Conservation (phyloP, 2,888 invertebrate species). For the Ischnura elegans region DNA sequence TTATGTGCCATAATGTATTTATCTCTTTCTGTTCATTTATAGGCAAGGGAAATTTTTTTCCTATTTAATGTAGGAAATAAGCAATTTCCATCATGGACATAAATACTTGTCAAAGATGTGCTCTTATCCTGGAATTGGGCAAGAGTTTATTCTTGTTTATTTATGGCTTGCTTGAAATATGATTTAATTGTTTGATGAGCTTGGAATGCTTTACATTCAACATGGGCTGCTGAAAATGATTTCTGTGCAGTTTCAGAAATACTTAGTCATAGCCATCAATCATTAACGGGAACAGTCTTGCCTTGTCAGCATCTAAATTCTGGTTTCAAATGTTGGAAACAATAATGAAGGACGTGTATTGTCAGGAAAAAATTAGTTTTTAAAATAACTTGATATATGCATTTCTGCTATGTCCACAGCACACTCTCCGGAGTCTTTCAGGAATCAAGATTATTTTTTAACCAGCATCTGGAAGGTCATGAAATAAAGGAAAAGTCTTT, state of each 20-base stretch:
- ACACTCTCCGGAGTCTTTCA: too few species aligned
- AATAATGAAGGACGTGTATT: too few species aligned
- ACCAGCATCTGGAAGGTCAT: too few species aligned
- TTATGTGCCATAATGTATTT: constrained; percentile 61
- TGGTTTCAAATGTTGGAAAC: neutral
- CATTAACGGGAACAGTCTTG: neutral
- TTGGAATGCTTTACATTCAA: constrained; percentile 19
- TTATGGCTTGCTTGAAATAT: constrained; percentile 33
- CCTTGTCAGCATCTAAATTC: neutral
- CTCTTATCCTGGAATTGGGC: neutral
- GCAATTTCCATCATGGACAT: constrained; percentile 23
- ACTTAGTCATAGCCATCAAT: neutral
- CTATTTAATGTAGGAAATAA: constrained; percentile 20
- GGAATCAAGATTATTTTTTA: too few species aligned
- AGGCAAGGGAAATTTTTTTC: constrained; percentile 22
- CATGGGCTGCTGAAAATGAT: neutral
- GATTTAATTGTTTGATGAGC: constrained; percentile 48
- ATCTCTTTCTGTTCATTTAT: constrained; percentile 48
- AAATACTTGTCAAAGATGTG: constrained; percentile 63
- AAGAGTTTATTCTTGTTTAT: constrained; percentile 30
- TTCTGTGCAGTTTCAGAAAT: neutral
- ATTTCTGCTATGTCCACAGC: too few species aligned
- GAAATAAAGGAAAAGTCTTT: too few species aligned
- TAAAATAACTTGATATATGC: too few species aligned
- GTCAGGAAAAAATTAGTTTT: too few species aligned